Conservation (phyloP, 2,797 vertebrate species). For the Cryptoprocta ferox region DNA sequence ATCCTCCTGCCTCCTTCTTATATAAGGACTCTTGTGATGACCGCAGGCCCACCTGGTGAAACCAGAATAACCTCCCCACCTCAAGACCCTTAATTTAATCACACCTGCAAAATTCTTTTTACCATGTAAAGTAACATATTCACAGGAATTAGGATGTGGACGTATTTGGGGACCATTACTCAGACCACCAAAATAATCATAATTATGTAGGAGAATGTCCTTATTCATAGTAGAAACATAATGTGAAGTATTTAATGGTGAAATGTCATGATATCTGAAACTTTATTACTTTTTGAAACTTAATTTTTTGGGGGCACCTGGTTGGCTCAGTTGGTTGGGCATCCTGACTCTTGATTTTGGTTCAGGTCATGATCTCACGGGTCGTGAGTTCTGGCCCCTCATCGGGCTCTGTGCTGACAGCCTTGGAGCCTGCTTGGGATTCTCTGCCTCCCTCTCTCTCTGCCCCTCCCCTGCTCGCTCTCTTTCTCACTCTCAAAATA, state of each 20-base stretch:
- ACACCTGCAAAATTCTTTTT: neutral
- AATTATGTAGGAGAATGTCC: neutral
- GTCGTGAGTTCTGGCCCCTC: too few relatives aligned
- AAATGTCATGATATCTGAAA: neutral
- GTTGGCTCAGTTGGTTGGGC: too few relatives aligned
- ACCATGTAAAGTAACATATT: neutral
- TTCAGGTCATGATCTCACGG: too few relatives aligned
- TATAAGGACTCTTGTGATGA: neutral
- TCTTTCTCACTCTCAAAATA: too few relatives aligned
- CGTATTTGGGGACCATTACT: neutral
- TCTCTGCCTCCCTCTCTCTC: too few relatives aligned
- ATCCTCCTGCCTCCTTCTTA: neutral
- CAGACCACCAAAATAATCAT: neutral
- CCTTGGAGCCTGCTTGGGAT: too few relatives aligned
- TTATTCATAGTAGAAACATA: neutral
- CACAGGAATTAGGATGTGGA: neutral
- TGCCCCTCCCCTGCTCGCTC: too few relatives aligned
- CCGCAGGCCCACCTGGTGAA: neutral
- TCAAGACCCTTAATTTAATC: neutral
- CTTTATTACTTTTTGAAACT: neutral
- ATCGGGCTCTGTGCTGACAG: too few relatives aligned
- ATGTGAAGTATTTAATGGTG: constrained; percentile 19
- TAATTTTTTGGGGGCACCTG: neutral
- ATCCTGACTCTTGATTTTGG: too few relatives aligned
- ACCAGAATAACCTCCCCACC: neutral